Conservation (phyloP, 2,797 vertebrate genomes). For the Caiman crocodilus region DNA sequence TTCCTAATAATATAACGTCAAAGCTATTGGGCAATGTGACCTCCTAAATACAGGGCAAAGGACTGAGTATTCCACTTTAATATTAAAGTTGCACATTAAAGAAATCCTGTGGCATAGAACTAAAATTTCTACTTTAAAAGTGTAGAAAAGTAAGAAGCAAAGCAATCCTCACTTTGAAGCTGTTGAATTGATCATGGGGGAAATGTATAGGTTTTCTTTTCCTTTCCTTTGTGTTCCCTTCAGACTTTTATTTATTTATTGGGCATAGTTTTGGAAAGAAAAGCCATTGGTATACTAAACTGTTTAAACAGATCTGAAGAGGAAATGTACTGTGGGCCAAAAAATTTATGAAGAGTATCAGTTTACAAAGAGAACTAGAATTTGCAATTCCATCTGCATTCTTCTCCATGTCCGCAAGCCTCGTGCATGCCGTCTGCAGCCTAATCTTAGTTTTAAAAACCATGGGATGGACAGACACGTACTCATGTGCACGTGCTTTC, state of each 20-base stretch:
- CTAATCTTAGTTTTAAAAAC: neutral
- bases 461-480: neutral
- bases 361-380: neutral
- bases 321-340: neutral
- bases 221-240: neutral
- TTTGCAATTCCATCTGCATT: neutral
- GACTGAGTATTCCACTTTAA: neutral
- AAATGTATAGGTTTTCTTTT: neutral
- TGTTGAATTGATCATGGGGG: conserved; percentile 27
- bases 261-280: neutral
- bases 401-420: fast-evolving
- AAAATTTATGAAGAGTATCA: neutral
- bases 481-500: neutral
- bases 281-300: neutral
- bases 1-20: conserved; percentile 11
- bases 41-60: neutral
- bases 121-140: neutral
- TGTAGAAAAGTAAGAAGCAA: neutral
- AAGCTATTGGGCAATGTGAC: neutral
- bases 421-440: neutral
- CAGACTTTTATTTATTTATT: neutral
- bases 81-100: neutral
- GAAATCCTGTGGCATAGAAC: neutral
- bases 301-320: conserved; percentile 37
- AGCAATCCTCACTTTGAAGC: neutral